Conservation (phyloP, 2,113 vertebrate genomes). For the Megaceryle torquata region DNA sequence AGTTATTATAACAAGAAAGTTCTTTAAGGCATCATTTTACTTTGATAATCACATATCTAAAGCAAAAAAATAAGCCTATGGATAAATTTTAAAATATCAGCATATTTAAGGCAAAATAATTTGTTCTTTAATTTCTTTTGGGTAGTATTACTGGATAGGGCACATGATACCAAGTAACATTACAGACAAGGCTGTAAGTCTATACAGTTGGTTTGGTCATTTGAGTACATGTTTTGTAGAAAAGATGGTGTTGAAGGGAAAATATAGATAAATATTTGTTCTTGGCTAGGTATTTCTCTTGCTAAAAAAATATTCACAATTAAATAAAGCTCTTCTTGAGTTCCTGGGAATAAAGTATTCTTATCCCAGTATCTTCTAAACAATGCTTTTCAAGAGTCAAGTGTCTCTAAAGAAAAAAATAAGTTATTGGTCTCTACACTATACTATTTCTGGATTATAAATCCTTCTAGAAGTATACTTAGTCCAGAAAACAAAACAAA, state of each 20-base stretch:
- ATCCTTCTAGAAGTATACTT: background rate
- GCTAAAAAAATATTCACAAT: background rate
- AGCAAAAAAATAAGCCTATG: background rate
- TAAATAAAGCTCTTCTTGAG: background rate
- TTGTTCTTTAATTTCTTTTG: background rate
- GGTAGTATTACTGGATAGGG: background rate
- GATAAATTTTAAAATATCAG: background rate
- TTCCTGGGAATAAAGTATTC: background rate
- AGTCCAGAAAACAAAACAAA: background rate
- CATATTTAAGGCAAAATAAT: background rate
- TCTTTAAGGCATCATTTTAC: background rate
- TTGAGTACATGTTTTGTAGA: background rate
- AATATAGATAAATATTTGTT: background rate
- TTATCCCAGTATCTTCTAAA: background rate
- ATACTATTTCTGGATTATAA: background rate
- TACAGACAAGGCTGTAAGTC: background rate
- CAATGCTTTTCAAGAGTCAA: background rate
- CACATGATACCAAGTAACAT: background rate
- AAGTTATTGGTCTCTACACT: background rate
- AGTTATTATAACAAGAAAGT: background rate
- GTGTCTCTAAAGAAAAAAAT: background rate
- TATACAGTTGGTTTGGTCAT: background rate
- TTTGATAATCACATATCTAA: background rate
- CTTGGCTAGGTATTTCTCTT: background rate
- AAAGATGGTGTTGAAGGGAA: background rate